These are phyloP conservation scores for Macroteleia sp. DNA, from an alignment of 2,888 invertebrate genomes.

Conservation along the genomic window DNA sequence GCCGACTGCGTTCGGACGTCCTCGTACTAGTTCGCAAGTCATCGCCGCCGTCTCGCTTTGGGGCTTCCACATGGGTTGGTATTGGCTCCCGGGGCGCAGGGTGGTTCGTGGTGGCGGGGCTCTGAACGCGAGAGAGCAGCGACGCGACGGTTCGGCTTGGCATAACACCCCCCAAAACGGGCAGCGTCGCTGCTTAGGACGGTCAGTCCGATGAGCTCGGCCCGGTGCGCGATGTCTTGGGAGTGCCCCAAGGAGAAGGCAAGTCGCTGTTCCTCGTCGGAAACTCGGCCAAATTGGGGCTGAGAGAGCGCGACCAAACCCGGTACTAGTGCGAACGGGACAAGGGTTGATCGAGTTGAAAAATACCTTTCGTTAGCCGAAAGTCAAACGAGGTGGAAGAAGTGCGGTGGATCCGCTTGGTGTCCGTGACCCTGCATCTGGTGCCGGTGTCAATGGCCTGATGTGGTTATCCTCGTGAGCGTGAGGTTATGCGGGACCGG, in stretches of 20 bases:
- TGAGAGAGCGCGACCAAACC: no score
- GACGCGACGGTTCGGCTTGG: slow-evolving; percentile 79
- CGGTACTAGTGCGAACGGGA: no score
- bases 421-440: slow-evolving; percentile 43
- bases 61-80: slow-evolving; percentile 83
- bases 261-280: slow-evolving; percentile 1
- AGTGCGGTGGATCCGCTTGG: slow-evolving; percentile 9
- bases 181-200: slow-evolving; percentile 82
- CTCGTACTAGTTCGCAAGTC: slow-evolving; percentile 78
- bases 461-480: background rate
- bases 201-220: slow-evolving; percentile 79
- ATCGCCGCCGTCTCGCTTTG: slow-evolving; percentile 79
- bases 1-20: slow-evolving; percentile 72
- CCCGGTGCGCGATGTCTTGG: slow-evolving; percentile 81
- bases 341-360: no score
- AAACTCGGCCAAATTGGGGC: no score
- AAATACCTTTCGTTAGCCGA: no score
- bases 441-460: slow-evolving; percentile 42
- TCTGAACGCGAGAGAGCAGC: slow-evolving; percentile 69
- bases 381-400: background rate
- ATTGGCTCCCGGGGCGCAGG: slow-evolving; percentile 83
- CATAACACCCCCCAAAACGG: slow-evolving; percentile 81
- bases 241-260: slow-evolving; percentile 74
- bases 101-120: slow-evolving; percentile 78
- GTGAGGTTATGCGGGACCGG: slow-evolving; percentile 25